Evolutionary conservation across 2,888 invertebrate genomes (phyloP).

Genomic region (Lepidochitona cinerea): DNA sequence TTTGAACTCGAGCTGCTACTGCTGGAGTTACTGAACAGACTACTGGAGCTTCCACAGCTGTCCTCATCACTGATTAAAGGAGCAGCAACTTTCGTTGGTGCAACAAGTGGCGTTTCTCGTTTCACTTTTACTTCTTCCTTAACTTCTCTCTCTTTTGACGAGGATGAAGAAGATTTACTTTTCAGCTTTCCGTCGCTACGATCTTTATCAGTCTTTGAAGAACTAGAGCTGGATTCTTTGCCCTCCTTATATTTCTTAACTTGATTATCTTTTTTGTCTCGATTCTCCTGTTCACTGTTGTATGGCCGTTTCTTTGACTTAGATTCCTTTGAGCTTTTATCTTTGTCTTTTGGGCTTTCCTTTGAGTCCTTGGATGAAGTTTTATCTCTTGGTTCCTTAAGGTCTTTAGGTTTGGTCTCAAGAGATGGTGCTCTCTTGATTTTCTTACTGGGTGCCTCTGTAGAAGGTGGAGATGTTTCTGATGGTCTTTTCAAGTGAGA

Average conservation of each 20-base stretch:
- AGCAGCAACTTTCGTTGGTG: not conserved
- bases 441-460: not conserved
- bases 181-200: not conserved
- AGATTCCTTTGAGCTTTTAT: not conserved
- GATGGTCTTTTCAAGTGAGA: not conserved
- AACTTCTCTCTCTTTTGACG: not conserved
- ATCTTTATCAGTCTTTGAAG: not conserved
- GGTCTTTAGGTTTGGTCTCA: not conserved
- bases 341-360: conserved; percentile 3
- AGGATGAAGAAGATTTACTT: not conserved
- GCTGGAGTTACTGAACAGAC: not conserved
- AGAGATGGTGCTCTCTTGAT: not conserved
- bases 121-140: not conserved
- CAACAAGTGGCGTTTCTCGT: not conserved
- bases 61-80: not conserved
- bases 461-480: not conserved
- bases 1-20: not conserved
- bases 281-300: not conserved
- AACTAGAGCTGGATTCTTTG: not conserved
- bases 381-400: not conserved
- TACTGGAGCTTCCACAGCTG: not conserved
- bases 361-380: not conserved
- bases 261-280: not conserved
- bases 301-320: not conserved
- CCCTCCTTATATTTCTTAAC: not conserved